Evolutionary conservation across 2,888 invertebrate species (phyloP).

Genomic region (Zygogramma bicolorata): DNA sequence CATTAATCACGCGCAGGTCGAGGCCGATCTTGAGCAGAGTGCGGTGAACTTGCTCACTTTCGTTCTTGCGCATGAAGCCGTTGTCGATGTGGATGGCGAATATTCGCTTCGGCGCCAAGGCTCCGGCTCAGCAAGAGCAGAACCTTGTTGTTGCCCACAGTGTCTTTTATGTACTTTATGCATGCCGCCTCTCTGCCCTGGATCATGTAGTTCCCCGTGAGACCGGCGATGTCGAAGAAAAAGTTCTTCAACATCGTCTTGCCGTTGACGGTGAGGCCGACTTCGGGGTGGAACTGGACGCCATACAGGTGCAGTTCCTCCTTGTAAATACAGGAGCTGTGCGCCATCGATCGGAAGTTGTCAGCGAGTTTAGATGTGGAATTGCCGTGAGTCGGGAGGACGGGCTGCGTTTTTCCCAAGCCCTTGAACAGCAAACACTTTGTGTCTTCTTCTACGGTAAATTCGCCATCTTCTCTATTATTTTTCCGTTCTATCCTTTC

Average conservation of each 20-base stretch:
- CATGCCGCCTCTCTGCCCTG: conserved; percentile 89
- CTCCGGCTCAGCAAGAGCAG: conserved; percentile 95
- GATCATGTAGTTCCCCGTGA: conserved; percentile 90
- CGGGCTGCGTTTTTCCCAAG: conserved; percentile 87
- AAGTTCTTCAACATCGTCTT: conserved; percentile 93
- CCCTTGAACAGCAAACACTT: conserved; percentile 80
- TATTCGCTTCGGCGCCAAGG: conserved; percentile 89
- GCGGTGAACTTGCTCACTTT: conserved; percentile 74
- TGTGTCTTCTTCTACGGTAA: conserved; percentile 87
- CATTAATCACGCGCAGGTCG: conserved; percentile 71
- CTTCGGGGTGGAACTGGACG: conserved; percentile 99
- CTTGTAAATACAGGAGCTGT: conserved; percentile 88
- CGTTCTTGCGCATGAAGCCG: conserved; percentile 98
- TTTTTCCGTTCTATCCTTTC: too few relatives aligned
- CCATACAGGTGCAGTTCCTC: conserved; percentile 93
- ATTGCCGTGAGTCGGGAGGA: conserved; percentile 97
- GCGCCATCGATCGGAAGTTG: conserved; percentile 87
- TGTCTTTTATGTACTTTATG: conserved; percentile 90
- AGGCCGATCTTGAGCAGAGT: conserved; percentile 58
- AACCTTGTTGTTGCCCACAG: conserved; percentile 89
- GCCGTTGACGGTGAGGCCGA: conserved; percentile 76
- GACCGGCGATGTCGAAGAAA: conserved; percentile 89
- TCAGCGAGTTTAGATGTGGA: conserved; percentile 93
- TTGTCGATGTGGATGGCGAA: conserved; percentile 98
- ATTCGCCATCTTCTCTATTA: too few relatives aligned